A percentile compares a stretch with the other conserved stretches of the same genome.
phyloP scores from a whole-genome alignment of 2,113 vertebrate species.

The Lanius ludovicianus region DNA sequence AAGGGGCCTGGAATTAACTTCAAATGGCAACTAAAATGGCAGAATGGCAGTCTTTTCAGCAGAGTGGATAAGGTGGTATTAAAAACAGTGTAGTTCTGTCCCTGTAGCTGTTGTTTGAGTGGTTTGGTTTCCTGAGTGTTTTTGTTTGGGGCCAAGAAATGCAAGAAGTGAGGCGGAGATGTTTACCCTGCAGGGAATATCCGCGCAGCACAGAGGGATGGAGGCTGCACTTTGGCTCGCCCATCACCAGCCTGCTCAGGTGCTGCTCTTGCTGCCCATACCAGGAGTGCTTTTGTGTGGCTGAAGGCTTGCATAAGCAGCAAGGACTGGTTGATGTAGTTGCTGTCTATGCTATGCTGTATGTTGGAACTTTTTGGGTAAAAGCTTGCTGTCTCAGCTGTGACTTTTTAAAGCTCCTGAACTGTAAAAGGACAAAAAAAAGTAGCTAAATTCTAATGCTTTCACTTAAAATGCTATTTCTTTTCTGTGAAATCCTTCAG shows the following conservation, averaged over 20 bases:
- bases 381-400: not conserved
- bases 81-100: not conserved
- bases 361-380: not conserved
- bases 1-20: not conserved
- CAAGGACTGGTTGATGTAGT: not conserved
- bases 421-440: not conserved
- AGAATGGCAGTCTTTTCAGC: not conserved
- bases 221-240: not conserved
- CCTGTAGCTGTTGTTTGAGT: not conserved
- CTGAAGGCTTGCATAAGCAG: not conserved
- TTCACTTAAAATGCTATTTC: not conserved
- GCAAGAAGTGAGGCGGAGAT: not conserved
- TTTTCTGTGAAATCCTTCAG: not conserved
- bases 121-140: not conserved
- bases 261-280: not conserved
- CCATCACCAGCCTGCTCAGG: not conserved
- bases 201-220: not conserved
- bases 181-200: not conserved
- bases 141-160: not conserved
- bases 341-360: not conserved
- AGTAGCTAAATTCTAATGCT: not conserved
- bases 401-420: not conserved
- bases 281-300: not conserved
- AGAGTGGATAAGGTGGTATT: not conserved
- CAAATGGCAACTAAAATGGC: not conserved